Conservation (phyloP, 2,888 invertebrate species). For the Anoncus sp. region DNA sequence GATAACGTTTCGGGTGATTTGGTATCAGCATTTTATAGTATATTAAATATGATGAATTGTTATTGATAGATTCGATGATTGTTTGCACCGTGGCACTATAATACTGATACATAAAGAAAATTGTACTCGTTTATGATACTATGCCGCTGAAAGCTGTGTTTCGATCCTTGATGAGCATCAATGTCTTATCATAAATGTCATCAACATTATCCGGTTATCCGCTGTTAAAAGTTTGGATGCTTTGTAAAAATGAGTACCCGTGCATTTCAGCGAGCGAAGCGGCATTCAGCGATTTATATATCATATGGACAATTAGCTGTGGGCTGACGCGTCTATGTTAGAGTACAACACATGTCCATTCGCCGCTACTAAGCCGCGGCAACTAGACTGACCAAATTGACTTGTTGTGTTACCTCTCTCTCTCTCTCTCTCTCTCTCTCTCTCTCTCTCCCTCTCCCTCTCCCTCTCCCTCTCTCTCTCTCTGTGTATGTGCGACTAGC, state of each 20-base stretch:
- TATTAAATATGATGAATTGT: constrained; percentile 75
- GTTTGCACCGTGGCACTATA: constrained; percentile 82
- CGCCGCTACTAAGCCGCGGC: constrained; percentile 78
- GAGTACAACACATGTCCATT: constrained; percentile 81
- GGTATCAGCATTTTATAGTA: constrained; percentile 66
- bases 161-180: background rate
- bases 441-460: constrained; percentile 76
- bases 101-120: constrained; percentile 75
- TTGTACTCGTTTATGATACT: constrained; percentile 50
- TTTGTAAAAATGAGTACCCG: background rate
- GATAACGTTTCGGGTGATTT: constrained; percentile 75
- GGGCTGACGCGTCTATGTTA: constrained; percentile 83
- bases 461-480: constrained; percentile 73
- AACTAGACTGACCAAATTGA: constrained; percentile 70
- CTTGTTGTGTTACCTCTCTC: constrained; percentile 9
- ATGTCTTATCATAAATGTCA: background rate
- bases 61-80: constrained; percentile 81
- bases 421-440: constrained; percentile 3
- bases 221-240: background rate
- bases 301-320: constrained; percentile 81
- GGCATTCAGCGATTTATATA: constrained; percentile 73
- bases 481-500: constrained; percentile 68
- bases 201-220: background rate
- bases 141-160: constrained; percentile 50
- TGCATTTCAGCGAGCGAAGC: constrained; percentile 49